Evolutionary conservation across 2,888 invertebrate genomes (phyloP), one percentile per base, ranked within the genome.

Genomic region (Lepidochrysops patricia): DNA sequence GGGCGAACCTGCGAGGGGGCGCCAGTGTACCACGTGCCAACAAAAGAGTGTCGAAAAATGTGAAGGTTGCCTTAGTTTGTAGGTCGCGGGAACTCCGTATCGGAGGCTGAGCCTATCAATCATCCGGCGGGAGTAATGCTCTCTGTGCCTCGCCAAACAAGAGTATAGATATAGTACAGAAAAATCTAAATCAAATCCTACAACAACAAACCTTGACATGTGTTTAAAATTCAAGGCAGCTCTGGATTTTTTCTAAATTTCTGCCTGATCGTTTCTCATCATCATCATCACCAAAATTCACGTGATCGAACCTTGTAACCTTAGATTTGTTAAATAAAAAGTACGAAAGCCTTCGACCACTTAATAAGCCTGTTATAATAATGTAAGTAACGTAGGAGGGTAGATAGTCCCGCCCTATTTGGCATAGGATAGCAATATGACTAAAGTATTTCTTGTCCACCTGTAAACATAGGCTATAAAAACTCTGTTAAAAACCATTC

Each of bases 61-160:
- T 78, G 85, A 84, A 87, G 85, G 84, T 82, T 82, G 82, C 82
- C 77, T 83, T 79, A 84, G 83, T 86, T 86, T 86, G 85, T 88
- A 87, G 88, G 88, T 87, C 85, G 84, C 77, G 77, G 77, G 75
- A 54, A 52, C 15, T 52, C 52, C 75, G 77, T 79, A 79, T 82
- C 79, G 77, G 80, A 77, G 79, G 79, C 83, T 82, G 82, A 76
- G 74, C 78, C 76, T 79, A 89, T 89, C 79, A 87, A 89, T 89
- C 88, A 88, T 81, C 70, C 74, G 76, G 81, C 79, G 79, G 69
- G 79, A 81, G 82, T 84, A 82, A 43, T 19, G 19, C 43, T 43
- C 34, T 34, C 43, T 43, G 43, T 43, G 43, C 43, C 43, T 19
- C 3, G 43, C 43, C 4, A 43, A 43, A 43, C 29, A n/a, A 29